Percentiles rank a stretch among this genome's conserved stretches.
Evolutionary conservation across 2,797 vertebrate genomes (phyloP).

Genomic region (Todus mexicanus): DNA sequence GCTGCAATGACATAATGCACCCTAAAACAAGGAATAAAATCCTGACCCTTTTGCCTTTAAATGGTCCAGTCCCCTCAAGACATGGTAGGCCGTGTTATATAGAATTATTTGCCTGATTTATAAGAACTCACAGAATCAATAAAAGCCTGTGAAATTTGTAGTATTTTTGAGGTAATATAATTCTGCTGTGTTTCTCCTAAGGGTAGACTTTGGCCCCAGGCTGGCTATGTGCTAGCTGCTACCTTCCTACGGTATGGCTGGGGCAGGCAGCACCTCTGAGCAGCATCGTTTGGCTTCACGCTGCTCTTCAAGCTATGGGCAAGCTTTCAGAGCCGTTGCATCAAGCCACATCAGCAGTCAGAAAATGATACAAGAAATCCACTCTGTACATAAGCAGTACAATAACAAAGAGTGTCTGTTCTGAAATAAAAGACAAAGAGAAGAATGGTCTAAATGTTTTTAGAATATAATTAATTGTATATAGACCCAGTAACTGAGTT

Average conservation of each 20-base stretch:
- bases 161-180: neutral
- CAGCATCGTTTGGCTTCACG: rapidly evolving
- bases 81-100: neutral
- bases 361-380: neutral
- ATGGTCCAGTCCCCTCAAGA: neutral
- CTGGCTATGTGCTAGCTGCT: neutral
- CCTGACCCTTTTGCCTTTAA: neutral
- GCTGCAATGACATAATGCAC: neutral
- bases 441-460: neutral
- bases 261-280: neutral
- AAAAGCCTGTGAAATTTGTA: neutral
- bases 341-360: neutral
- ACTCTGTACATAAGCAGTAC: neutral
- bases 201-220: neutral
- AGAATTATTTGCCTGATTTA: neutral
- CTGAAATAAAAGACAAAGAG: neutral
- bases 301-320: neutral
- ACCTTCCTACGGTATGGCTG: rapidly evolving
- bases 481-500: neutral
- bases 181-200: neutral
- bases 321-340: neutral
- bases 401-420: neutral
- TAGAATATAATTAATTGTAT: neutral
- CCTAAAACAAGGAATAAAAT: neutral
- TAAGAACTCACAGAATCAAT: neutral